A percentile compares a stretch with the other conserved stretches of the same genome.
phyloP scores from a whole-genome alignment of 2,888 invertebrate genomes.

The Trachelus stipa region DNA sequence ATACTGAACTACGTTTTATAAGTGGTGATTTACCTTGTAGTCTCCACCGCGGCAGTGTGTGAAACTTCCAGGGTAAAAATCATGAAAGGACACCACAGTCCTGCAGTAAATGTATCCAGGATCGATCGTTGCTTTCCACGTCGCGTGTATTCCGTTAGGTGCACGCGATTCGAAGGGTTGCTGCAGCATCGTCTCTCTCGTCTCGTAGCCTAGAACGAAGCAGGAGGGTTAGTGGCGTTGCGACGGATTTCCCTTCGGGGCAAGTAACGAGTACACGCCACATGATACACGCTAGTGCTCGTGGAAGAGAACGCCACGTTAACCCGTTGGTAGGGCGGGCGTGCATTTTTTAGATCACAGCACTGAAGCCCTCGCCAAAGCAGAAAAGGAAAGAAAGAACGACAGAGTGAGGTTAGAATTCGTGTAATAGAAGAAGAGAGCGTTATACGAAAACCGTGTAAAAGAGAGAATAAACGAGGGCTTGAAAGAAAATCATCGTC shows the following conservation, averaged over 20 bases:
- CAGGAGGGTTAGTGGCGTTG: neutral
- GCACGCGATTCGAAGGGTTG: neutral
- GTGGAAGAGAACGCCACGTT: neutral
- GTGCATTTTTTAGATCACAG: conserved; percentile 45
- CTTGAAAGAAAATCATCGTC: neutral
- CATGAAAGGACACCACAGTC: neutral
- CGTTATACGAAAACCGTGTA: neutral
- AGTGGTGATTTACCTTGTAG: no score
- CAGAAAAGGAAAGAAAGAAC: neutral
- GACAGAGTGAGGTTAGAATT: neutral
- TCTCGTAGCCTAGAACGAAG: neutral
- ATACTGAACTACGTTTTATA: neutral
- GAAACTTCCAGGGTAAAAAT: neutral
- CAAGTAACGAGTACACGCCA: neutral
- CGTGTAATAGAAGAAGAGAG: neutral
- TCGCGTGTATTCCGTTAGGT: neutral
- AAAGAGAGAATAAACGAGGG: neutral
- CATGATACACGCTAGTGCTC: neutral
- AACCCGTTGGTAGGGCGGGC: conserved; percentile 7
- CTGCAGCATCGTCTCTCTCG: neutral
- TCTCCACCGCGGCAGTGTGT: neutral
- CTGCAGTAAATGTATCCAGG: neutral
- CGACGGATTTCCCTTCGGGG: conserved; percentile 3
- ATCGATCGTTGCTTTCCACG: neutral
- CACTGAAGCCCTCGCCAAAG: neutral